Evolutionary conservation across 2,797 vertebrate genomes (phyloP).

Genomic region (Limnodromus scolopaceus): DNA sequence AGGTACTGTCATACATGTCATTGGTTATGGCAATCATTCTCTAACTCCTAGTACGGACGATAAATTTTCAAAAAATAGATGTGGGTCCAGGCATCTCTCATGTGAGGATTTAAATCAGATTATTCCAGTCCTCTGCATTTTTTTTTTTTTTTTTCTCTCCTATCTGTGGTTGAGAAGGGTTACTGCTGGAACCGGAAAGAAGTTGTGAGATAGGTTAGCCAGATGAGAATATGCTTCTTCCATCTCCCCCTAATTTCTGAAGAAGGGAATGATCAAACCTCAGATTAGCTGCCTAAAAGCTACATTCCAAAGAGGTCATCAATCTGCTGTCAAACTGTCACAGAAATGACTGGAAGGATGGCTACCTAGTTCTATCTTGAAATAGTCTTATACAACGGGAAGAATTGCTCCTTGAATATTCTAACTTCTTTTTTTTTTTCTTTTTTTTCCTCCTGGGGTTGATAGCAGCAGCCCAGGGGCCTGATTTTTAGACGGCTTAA

Average conservation of each 20-base stretch:
- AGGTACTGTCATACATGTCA: fast-evolving
- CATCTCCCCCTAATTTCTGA: background rate
- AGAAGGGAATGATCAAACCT: background rate
- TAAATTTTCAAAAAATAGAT: background rate
- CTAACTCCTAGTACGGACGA: no score
- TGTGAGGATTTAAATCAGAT: background rate
- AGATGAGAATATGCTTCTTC: background rate
- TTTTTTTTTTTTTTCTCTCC: background rate
- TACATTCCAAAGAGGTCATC: background rate
- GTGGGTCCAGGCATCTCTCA: background rate
- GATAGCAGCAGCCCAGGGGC: background rate
- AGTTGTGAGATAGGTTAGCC: background rate
- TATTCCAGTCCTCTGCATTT: fast-evolving
- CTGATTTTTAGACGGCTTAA: background rate
- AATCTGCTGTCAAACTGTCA: background rate
- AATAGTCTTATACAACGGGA: background rate
- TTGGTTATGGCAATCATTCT: background rate
- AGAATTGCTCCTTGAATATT: background rate
- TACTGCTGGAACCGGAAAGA: background rate
- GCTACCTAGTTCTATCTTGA: no score
- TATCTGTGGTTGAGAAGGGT: background rate
- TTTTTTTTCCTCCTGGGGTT: fast-evolving
- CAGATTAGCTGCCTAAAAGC: background rate
- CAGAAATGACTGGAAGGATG: no score
- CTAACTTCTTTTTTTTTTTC: fast-evolving